Evolutionary conservation across 2,113 vertebrate genomes (phyloP).

Genomic region (Myotis lucifugus): DNA sequence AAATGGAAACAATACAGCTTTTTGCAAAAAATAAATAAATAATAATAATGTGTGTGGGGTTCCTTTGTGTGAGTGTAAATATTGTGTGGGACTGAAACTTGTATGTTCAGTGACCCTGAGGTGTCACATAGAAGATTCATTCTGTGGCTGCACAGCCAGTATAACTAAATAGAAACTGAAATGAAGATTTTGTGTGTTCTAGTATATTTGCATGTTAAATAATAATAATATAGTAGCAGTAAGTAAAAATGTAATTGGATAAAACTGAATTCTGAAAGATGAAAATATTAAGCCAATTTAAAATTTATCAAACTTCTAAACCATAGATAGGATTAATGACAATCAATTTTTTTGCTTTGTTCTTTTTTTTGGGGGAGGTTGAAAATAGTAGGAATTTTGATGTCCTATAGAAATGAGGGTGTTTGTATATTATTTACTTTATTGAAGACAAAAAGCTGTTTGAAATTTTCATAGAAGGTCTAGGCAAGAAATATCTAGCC

Average conservation of each 20-base stretch:
- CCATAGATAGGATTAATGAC: background rate
- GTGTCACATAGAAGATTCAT: constrained; percentile 41
- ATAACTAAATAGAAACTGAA: constrained; percentile 3
- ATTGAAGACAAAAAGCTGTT: constrained; percentile 3
- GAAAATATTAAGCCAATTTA: constrained; percentile 11
- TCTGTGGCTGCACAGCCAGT: constrained; percentile 10
- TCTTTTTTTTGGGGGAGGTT: background rate
- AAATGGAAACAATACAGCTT: too few relatives aligned
- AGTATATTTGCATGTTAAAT: constrained; percentile 16
- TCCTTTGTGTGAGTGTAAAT: constrained; percentile 59
- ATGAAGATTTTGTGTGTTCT: constrained; percentile 34
- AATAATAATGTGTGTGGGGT: background rate
- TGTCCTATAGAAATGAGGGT: background rate
- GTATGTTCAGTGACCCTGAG: constrained; percentile 36
- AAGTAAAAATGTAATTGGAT: constrained; percentile 22
- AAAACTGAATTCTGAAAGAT: background rate
- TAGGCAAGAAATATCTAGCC: background rate
- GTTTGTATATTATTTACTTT: constrained; percentile 23
- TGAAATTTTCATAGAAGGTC: constrained; percentile 35
- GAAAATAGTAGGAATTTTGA: constrained; percentile 35
- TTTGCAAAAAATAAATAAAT: too few relatives aligned
- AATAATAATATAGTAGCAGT: background rate
- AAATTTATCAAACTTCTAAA: constrained; percentile 53
- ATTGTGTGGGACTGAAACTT: constrained; percentile 23
- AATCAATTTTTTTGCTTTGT: background rate